phyloP scores from a whole-genome alignment of 2,113 vertebrate species.

The Zonotrichia leucophrys region DNA sequence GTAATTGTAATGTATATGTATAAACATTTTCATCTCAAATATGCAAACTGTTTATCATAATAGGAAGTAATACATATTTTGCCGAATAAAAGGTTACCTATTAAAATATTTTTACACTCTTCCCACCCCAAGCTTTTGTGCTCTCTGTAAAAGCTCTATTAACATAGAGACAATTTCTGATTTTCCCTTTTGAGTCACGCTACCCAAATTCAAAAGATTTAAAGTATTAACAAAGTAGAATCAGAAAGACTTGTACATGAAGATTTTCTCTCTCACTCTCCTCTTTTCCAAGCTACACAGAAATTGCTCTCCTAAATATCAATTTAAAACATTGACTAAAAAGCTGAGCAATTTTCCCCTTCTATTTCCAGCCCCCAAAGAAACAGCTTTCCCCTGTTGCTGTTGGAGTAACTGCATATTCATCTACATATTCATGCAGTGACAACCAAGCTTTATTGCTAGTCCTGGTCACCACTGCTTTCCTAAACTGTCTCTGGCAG shows the following conservation, averaged over 20 bases:
- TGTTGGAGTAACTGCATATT: not conserved
- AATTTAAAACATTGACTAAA: constrained; percentile 33
- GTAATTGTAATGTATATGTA: constrained; percentile 75
- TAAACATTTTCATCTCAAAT: constrained; percentile 72
- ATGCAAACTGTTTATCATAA: constrained; percentile 76
- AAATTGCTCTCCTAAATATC: constrained; percentile 21
- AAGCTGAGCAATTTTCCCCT: constrained; percentile 25
- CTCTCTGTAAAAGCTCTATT: constrained; percentile 56
- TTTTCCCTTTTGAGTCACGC: constrained; percentile 4
- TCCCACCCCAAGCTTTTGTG: constrained; percentile 49
- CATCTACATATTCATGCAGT: constrained; percentile 26
- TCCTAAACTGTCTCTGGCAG: not conserved
- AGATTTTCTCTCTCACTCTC: not conserved
- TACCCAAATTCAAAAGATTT: constrained; percentile 50
- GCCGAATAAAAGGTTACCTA: constrained; percentile 72
- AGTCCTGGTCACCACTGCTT: constrained; percentile 10
- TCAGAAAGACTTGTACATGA: not conserved
- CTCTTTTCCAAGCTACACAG: not conserved
- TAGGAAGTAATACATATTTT: constrained; percentile 75
- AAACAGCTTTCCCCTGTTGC: constrained; percentile 6
- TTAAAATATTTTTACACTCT: constrained; percentile 65
- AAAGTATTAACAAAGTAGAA: constrained; percentile 50
- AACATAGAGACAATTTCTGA: constrained; percentile 50
- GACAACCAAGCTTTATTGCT: constrained; percentile 7
- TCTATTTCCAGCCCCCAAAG: not conserved